Evolutionary conservation across 92 coral and sea anemone species (phyloP).

Genomic region (Palythoa grandis): DNA sequence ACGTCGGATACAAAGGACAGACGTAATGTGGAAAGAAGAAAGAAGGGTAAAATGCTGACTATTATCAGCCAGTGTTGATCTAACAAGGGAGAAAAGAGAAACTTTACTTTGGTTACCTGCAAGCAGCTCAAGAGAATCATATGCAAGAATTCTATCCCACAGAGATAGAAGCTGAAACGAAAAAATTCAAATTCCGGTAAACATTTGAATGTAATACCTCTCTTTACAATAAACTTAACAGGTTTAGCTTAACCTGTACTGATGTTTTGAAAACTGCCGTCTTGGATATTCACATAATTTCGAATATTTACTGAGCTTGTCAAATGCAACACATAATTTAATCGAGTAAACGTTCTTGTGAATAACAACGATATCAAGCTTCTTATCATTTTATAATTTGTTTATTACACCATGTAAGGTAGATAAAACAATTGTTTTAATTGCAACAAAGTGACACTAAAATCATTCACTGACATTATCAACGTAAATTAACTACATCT

Average conservation of each 20-base stretch:
- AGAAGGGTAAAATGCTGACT: no score
- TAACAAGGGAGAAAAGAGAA: no score
- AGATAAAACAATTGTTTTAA: background rate
- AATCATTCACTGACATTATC: no score
- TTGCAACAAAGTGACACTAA: no score
- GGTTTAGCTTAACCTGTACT: background rate
- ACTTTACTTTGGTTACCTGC: constrained; percentile 66
- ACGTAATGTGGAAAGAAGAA: no score
- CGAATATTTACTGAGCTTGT: no score
- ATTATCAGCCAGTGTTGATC: no score
- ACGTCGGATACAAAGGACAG: no score
- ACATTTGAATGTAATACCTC: background rate
- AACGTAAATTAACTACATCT: no score
- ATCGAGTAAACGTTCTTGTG: background rate
- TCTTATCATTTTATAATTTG: no score
- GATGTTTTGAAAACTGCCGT: background rate
- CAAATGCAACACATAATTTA: background rate
- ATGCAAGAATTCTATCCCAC: constrained; percentile 98
- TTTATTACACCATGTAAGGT: background rate
- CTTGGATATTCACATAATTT: no score
- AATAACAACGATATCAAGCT: no score
- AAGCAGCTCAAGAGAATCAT: constrained; percentile 87
- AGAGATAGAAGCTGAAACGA: constrained; percentile 78
- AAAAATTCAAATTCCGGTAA: background rate
- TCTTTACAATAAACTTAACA: background rate